Conservation (phyloP, 2,113 vertebrate genomes). For the Pardalotus punctatus region DNA sequence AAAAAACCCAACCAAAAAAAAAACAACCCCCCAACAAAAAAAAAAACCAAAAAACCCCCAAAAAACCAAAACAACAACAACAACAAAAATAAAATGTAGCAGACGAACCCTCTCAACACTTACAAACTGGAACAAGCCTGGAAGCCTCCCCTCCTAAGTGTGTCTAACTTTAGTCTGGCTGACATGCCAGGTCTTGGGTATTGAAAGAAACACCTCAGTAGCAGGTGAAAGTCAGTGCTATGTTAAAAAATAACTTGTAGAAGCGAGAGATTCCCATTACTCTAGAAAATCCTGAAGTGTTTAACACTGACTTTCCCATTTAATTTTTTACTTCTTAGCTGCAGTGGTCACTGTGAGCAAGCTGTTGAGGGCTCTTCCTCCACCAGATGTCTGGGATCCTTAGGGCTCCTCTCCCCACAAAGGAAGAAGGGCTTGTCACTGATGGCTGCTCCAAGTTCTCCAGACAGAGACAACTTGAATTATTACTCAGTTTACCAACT, state of each 20-base stretch:
- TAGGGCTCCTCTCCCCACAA: background rate
- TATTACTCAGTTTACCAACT: background rate
- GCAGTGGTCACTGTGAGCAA: background rate
- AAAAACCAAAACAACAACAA: too few relatives aligned
- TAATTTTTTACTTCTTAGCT: background rate
- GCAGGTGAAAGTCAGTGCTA: background rate
- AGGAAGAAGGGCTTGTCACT: background rate
- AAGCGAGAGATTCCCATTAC: background rate
- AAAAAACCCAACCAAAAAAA: too few relatives aligned
- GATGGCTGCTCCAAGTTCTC: background rate
- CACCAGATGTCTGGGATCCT: background rate
- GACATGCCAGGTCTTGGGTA: background rate
- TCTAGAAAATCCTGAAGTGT: background rate
- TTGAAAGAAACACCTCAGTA: background rate
- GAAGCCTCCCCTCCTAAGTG: background rate
- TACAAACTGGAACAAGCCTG: background rate
- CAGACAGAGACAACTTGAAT: accelerated
- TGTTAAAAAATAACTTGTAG: background rate
- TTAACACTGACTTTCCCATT: background rate
- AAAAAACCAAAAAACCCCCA: too few relatives aligned
- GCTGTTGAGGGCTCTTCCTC: background rate
- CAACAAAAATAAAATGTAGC: background rate
- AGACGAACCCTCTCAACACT: background rate
- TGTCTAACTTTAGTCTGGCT: background rate
- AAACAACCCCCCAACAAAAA: too few relatives aligned